Evolutionary conservation across 2,113 vertebrate species (phyloP), one percentile per base, ranked within the genome.

Genomic region (Gopherus flavomarginatus): DNA sequence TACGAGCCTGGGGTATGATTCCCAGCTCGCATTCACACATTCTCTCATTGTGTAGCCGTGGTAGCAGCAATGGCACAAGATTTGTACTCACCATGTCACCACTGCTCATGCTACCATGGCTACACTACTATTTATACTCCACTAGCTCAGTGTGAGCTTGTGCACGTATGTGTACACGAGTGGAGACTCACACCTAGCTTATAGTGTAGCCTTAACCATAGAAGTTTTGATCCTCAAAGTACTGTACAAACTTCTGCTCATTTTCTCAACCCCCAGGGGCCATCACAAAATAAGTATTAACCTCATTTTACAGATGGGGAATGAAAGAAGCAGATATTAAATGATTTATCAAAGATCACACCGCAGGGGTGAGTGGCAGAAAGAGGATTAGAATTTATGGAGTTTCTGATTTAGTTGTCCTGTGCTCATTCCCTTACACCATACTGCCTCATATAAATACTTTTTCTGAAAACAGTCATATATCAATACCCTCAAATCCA

Each of bases 261-360:
- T 38, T 38, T 72, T 38, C n/a, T 72, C 35, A 72, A 38, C n/a
- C 10, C 65, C n/a, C n/a, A 38, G 5, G 19, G 65, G 35, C 19
- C 65, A 72, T 22, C 65, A 72, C 19, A 38, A 72, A 72, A 19
- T 38, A 72, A 72, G 65, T 21, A 29, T 31, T 62, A 62, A 62
- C 29, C n/a, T 72, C 35, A 38, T 38, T 38, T 72, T 72, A 72
- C 19, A 38, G 65, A 92, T 56, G 56, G 35, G 57, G 85, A 86
- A 92, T 88, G 90, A 92, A 96, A 97, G 78, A 81, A 88, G n/a
- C 35, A 94, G 69, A 95, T 97, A 95, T 96, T 93, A 96, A 97
- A 96, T 94, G 87, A 95, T 90, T 92, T 93, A 90, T 97, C 96
- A 44, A 44, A 77, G 72, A 87, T 95, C 94, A 90, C 21, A 84